Conservation (phyloP, 2,888 invertebrate species). For the Epinotia ramella region DNA sequence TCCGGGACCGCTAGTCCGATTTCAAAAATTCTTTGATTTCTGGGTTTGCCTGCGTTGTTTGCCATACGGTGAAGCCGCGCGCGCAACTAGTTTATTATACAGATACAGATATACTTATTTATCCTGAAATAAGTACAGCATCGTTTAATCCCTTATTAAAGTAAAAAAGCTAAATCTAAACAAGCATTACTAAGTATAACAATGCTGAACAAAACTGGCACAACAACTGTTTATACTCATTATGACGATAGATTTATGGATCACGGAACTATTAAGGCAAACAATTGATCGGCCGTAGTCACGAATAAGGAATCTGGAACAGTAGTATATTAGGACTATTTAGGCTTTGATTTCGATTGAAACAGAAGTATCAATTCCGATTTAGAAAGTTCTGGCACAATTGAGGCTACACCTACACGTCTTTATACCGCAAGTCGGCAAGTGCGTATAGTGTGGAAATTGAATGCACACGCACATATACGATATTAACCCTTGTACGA, state of each 20-base stretch:
- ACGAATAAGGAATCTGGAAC: conserved; percentile 41
- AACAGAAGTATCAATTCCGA: background rate
- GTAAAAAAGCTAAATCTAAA: background rate
- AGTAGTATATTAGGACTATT: conserved; percentile 15
- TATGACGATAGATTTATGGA: conserved; percentile 41
- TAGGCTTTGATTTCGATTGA: background rate
- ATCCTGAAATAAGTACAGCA: too few species aligned
- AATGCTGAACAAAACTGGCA: conserved; percentile 27
- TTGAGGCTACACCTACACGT: background rate
- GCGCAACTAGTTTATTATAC: too few species aligned
- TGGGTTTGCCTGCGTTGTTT: too few species aligned
- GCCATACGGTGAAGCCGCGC: too few species aligned
- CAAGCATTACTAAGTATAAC: conserved; percentile 1
- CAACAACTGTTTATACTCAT: conserved; percentile 34
- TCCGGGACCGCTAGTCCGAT: too few species aligned
- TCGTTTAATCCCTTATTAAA: too few species aligned
- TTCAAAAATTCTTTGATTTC: too few species aligned
- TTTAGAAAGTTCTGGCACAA: conserved; percentile 1
- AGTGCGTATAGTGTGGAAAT: too few species aligned
- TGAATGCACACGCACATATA: too few species aligned
- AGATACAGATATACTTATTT: too few species aligned
- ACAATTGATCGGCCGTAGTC: conserved; percentile 43
- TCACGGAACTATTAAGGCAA: conserved; percentile 37
- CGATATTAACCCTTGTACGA: too few species aligned
- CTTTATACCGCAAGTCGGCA: too few species aligned